phyloP scores from a whole-genome alignment of 2,888 invertebrate genomes.

The Mythimna impura region DNA sequence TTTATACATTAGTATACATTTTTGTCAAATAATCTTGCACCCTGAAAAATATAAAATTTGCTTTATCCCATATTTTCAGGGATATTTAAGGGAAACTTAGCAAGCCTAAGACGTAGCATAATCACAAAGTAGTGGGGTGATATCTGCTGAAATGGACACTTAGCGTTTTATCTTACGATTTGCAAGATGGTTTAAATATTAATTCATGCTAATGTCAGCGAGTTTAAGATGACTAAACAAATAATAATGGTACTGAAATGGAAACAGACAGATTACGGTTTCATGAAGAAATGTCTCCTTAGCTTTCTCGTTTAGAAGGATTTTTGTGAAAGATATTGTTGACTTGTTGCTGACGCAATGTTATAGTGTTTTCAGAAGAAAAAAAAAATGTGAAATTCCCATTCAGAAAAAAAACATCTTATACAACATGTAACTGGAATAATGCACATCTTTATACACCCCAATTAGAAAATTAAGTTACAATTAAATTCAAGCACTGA shows the following conservation, averaged over 20 bases:
- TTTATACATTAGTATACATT: too few species aligned
- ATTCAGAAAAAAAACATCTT: neutral
- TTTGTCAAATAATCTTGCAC: neutral
- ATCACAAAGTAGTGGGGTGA: constrained; percentile 14
- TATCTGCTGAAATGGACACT: constrained; percentile 3
- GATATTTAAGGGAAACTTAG: constrained; percentile 7
- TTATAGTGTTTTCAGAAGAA: neutral
- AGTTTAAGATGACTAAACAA: constrained; percentile 8
- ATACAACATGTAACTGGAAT: too few species aligned
- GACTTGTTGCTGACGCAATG: neutral
- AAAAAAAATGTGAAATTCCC: neutral
- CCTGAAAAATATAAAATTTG: neutral
- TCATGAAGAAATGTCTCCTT: neutral
- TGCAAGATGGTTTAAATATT: constrained; percentile 38
- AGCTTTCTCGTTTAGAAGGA: too few species aligned
- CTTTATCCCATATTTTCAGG: neutral
- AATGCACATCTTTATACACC: too few species aligned
- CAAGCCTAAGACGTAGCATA: neutral
- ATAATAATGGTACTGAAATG: constrained; percentile 10
- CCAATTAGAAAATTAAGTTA: too few species aligned
- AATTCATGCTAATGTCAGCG: constrained; percentile 39
- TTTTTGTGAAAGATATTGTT: neutral
- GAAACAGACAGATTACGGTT: neutral
- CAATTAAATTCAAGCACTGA: too few species aligned
- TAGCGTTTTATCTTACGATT: constrained; percentile 35